Base-by-base conservation (phyloP, 2,888 invertebrate genomes). In the Dicyrtoma fusca region DNA sequence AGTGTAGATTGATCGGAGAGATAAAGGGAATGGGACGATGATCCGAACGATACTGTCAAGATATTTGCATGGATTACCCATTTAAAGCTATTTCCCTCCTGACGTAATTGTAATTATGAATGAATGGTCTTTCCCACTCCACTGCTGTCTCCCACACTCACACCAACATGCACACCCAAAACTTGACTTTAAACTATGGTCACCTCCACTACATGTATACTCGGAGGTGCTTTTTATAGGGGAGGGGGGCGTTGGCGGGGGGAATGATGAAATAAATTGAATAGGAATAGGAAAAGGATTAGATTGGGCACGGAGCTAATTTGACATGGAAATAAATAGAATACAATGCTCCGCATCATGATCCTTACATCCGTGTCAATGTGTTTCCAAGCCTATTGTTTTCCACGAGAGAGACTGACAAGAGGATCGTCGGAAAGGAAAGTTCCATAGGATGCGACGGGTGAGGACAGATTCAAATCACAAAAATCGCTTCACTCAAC, bases 281-380 rank as follows among this genome's bases (percentile, higher is more conserved):
- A 66, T 53, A 55, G 53, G 53, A 53, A 42, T 14, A 51, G 34
- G 49, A 34, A 57, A 61, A 21, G 55, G 45, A 63, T 63, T 63
- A 45, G 62, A 63, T 63, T 63, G 66, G 66, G 51, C 62, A 63
- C 13, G 53, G 53, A 53, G 21, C 53, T 53, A 66, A 66, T 66
- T 65, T 65, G 65, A 47, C 47, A 53, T 65, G 65, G 65, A 66
- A 66, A 66, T 64, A 64, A 64, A 64, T 51, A 51, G 51, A 64
- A 26, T 45, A 19, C n/a, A 1, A 11, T 13, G 45, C 47, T 64
- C 14, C 1, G 2, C 64, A 49, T 65, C 65, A 65, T 65, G 65
- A 51, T 49, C 21, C 65, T 65, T 65, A 51, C 55, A 53, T 66
- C 66, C 66, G 66, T 66, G 62, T 63, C 62, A 63, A 63, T 63